These are phyloP conservation scores for Acanthiza pusilla DNA, from an alignment of 2,797 vertebrate species.

Conservation along the genomic window DNA sequence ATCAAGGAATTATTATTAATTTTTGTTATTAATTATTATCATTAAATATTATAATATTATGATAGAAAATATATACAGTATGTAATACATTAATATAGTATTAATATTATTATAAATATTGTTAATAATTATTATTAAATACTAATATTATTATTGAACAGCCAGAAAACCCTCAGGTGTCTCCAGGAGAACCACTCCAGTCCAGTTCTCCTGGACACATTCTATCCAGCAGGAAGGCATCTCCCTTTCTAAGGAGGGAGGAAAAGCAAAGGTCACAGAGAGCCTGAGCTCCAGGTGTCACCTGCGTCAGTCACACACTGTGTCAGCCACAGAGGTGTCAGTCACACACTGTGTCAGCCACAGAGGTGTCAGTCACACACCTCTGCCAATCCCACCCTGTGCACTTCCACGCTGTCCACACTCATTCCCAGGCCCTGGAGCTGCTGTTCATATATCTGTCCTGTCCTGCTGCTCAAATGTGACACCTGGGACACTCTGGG, in stretches of 20 bases:
- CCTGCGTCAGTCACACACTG: neutral
- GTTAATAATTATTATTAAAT: no score
- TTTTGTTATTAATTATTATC: no score
- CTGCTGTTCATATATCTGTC: neutral
- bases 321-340: no score
- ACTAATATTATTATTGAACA: no score
- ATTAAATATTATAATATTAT: no score
- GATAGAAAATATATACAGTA: no score
- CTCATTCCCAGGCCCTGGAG: neutral
- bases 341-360: neutral
- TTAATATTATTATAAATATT: no score
- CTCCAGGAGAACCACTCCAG: neutral
- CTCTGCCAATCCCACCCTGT: neutral
- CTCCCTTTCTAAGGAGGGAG: neutral
- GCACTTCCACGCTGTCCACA: neutral
- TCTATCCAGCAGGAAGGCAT: fast-evolving
- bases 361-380: neutral
- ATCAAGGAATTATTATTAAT: no score
- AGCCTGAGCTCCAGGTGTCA: neutral
- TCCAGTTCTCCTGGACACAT: neutral
- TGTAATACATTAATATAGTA: no score
- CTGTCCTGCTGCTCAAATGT: neutral
- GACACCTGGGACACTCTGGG: neutral
- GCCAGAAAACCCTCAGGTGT: neutral
- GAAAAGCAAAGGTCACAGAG: neutral